These are phyloP conservation scores for Bradypodion ventrale DNA, from an alignment of 2,797 vertebrate species.

Conservation along the genomic window DNA sequence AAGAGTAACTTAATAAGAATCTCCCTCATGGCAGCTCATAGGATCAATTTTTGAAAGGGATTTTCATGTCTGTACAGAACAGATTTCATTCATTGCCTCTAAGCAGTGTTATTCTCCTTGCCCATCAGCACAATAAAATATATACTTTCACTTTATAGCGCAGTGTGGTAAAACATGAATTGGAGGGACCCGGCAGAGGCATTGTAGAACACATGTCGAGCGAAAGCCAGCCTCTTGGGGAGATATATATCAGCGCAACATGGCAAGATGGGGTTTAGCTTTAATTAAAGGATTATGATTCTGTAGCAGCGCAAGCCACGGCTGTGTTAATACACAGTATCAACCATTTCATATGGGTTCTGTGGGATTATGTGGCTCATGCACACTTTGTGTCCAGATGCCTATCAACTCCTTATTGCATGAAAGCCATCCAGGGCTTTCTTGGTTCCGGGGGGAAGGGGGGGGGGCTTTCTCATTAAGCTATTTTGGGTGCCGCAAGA, in stretches of 20 bases:
- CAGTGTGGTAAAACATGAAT: accelerated
- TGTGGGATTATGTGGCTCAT: not conserved
- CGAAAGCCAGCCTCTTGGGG: accelerated
- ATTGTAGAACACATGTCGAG: accelerated
- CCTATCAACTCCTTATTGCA: not conserved
- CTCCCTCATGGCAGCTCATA: not conserved
- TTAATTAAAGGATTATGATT: slow-evolving; percentile 9
- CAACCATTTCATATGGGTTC: not conserved
- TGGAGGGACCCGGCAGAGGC: not conserved
- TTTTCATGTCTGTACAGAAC: not conserved
- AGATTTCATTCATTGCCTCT: not conserved
- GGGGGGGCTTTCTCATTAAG: not conserved
- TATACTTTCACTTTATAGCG: not conserved
- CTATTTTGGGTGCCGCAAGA: not conserved
- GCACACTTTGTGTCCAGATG: not conserved
- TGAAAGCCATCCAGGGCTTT: not conserved
- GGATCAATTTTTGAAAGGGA: not conserved
- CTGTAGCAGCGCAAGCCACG: not conserved
- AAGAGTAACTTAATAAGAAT: not conserved
- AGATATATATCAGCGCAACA: not conserved
- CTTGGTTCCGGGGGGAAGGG: not conserved
- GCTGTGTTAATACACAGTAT: slow-evolving; percentile 27
- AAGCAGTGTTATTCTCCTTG: not conserved
- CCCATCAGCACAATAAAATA: not conserved
- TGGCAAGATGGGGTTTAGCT: not conserved